phyloP scores from a whole-genome alignment of 37 sponge, comb jelly and placozoan genomes.

The Axinella damicornis region DNA sequence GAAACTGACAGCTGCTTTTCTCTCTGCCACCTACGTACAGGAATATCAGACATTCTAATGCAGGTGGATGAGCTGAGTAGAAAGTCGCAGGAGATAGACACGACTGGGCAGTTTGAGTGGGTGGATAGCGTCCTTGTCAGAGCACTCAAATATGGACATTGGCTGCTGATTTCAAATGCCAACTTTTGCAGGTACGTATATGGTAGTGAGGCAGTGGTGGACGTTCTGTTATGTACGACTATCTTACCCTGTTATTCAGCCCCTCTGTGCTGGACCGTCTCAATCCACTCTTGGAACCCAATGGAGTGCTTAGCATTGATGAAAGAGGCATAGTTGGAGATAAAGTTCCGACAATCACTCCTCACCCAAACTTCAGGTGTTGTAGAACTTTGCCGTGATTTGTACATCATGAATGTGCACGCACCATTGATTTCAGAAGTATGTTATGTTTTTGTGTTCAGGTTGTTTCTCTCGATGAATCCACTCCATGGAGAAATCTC shows the following conservation, averaged over 20 bases:
- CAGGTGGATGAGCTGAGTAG: not conserved
- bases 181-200: slow-evolving; percentile 85
- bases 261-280: slow-evolving; percentile 96
- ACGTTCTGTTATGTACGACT: not conserved
- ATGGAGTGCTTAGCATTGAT: slow-evolving; percentile 83
- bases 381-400: no score
- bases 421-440: no score
- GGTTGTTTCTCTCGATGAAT: slow-evolving; percentile 94
- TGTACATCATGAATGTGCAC: no score
- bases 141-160: slow-evolving; percentile 86
- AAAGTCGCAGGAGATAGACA: not conserved
- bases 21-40: no score
- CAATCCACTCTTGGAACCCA: slow-evolving; percentile 92
- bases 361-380: slow-evolving; percentile 96
- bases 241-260: slow-evolving; percentile 22
- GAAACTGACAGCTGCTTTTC: no score
- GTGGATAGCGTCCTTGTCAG: slow-evolving; percentile 90
- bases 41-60: not conserved
- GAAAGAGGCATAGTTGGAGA: slow-evolving; percentile 88
- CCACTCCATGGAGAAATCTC: slow-evolving; percentile 93
- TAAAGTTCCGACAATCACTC: slow-evolving; percentile 60
- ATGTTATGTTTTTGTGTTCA: no score
- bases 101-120: slow-evolving; percentile 90
- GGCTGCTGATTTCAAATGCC: slow-evolving; percentile 93
- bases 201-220: not conserved